Evolutionary conservation across 2,888 invertebrate genomes (phyloP).

Genomic region (Phyto melanocephala): DNA sequence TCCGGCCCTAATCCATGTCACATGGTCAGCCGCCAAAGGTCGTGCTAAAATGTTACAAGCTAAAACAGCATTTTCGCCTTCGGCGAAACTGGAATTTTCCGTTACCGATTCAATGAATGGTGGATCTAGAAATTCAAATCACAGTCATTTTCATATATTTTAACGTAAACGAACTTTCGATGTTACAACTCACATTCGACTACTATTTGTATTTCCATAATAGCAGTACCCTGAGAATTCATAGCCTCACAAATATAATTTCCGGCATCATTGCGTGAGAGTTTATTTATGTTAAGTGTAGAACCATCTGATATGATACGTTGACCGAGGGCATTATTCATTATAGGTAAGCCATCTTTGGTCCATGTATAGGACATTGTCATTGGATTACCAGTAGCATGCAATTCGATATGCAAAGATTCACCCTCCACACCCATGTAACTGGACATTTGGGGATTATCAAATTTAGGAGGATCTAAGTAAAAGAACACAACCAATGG

Average conservation of each 20-base stretch:
- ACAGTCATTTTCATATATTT: not conserved
- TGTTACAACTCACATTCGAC: slow-evolving; percentile 76
- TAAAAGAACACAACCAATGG: too few relatives aligned
- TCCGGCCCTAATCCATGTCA: slow-evolving; percentile 74
- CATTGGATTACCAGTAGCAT: slow-evolving; percentile 76
- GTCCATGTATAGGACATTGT: slow-evolving; percentile 77
- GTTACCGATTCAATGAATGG: slow-evolving; percentile 73
- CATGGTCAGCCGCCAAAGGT: slow-evolving; percentile 73
- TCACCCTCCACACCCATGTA: slow-evolving; percentile 76
- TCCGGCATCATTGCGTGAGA: slow-evolving; percentile 75
- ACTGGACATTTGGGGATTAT: slow-evolving; percentile 70
- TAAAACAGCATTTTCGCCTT: slow-evolving; percentile 74
- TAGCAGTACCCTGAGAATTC: slow-evolving; percentile 75
- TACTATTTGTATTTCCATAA: slow-evolving; percentile 73
- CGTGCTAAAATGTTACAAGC: slow-evolving; percentile 74
- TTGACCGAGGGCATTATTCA: slow-evolving; percentile 71
- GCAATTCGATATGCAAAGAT: slow-evolving; percentile 74
- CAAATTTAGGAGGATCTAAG: slow-evolving; percentile 75
- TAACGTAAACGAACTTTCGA: not conserved
- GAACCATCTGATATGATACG: slow-evolving; percentile 75
- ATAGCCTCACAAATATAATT: slow-evolving; percentile 75
- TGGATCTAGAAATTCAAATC: slow-evolving; percentile 69
- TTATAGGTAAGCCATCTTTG: slow-evolving; percentile 76
- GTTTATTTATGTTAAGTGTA: slow-evolving; percentile 73
- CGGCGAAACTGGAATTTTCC: slow-evolving; percentile 73